Conservation (phyloP, 2,888 invertebrate genomes). For the Doris montereyensis region DNA sequence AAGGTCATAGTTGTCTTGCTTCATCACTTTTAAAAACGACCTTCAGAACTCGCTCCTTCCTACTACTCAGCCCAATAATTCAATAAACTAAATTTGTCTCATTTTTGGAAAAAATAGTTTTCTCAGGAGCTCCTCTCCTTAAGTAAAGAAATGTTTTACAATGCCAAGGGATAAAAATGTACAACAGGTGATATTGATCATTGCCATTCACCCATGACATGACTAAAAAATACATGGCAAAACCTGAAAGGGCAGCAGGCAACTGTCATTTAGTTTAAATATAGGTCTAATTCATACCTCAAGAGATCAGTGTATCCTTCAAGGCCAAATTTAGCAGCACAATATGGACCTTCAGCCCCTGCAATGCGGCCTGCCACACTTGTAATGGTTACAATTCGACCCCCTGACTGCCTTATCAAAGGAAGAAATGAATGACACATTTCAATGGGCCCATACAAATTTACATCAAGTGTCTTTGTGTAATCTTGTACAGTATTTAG, state of each 20-base stretch:
- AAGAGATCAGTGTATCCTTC: constrained; percentile 3
- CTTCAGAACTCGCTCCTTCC: too few relatives aligned
- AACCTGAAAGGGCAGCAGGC: not conserved
- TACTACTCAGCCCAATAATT: too few relatives aligned
- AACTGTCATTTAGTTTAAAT: not conserved
- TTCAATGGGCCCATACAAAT: constrained; percentile 33
- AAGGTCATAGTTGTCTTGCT: too few relatives aligned
- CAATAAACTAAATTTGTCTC: too few relatives aligned
- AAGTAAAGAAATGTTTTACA: too few relatives aligned
- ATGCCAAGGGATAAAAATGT: too few relatives aligned
- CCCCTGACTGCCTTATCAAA: constrained; percentile 34
- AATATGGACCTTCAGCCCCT: not conserved
- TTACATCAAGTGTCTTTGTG: constrained; percentile 22
- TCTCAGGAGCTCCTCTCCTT: too few relatives aligned
- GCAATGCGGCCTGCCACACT: constrained; percentile 33
- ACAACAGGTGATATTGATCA: not conserved
- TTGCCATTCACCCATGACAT: too few relatives aligned
- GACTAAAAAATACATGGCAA: not conserved
- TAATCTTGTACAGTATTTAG: constrained; percentile 28
- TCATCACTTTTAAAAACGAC: too few relatives aligned
- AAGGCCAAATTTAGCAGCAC: constrained; percentile 23
- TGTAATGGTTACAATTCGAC: constrained; percentile 35
- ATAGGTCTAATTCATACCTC: not conserved
- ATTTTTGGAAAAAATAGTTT: too few relatives aligned
- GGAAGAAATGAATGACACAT: constrained; percentile 31